Evolutionary conservation across 1,140 invertebrate genomes (phyloP).

Genomic region (Macrostomum lignano): DNA sequence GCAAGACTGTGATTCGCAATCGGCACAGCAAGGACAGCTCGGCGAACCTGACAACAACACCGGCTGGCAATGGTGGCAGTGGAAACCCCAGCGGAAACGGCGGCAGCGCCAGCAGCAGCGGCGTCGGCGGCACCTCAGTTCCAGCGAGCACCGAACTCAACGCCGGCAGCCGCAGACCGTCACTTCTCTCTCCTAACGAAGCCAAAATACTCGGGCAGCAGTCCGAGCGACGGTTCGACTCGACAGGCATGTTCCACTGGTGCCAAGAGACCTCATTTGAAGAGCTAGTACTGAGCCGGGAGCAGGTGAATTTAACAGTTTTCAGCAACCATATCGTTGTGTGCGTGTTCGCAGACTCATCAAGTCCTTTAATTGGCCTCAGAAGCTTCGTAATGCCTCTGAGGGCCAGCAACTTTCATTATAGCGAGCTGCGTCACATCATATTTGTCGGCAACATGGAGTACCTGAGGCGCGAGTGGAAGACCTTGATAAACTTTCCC

Average conservation of each 20-base stretch:
- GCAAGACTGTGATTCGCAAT: too few relatives aligned
- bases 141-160: too few relatives aligned
- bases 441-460: constrained; percentile 88
- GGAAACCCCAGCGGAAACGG: too few relatives aligned
- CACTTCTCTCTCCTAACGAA: too few relatives aligned
- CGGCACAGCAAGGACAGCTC: too few relatives aligned
- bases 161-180: too few relatives aligned
- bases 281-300: constrained; percentile 75
- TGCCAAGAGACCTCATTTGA: constrained; percentile 76
- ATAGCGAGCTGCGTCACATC: constrained; percentile 89
- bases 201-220: too few relatives aligned
- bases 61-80: too few relatives aligned
- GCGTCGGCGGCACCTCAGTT: too few relatives aligned
- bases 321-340: constrained; percentile 90
- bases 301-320: constrained; percentile 94
- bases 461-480: constrained; percentile 79
- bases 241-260: constrained; percentile 99
- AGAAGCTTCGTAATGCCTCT: constrained; percentile 13
- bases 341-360: constrained; percentile 79
- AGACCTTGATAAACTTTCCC: constrained; percentile 85
- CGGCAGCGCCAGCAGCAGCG: too few relatives aligned
- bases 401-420: constrained; percentile 76
- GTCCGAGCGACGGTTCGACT: constrained; percentile 35
- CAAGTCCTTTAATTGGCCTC: constrained; percentile 62
- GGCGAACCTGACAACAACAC: too few relatives aligned